A percentile compares a stretch with the other conserved stretches of the same genome.
phyloP scores from a whole-genome alignment of 53 echinoderm and acorn worm genomes.

The Echinometra lucunter region DNA sequence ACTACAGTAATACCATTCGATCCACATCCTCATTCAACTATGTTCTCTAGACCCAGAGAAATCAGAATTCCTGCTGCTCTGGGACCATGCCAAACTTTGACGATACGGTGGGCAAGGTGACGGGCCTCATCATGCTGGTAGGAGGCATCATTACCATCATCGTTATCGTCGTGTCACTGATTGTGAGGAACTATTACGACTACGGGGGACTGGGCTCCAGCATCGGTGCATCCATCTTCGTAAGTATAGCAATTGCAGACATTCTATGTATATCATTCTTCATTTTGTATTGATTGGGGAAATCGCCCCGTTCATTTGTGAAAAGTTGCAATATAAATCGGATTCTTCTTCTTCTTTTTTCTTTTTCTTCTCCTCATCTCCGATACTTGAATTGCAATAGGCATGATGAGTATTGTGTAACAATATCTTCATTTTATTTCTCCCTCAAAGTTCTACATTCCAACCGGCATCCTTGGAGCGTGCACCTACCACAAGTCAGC shows the following conservation, averaged over 20 bases:
- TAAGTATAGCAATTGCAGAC: not conserved
- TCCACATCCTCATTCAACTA: not conserved
- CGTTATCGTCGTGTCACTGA: not conserved
- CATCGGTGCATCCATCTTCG: constrained; percentile 1
- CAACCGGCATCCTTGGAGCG: constrained; percentile 32
- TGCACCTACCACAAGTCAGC: not conserved
- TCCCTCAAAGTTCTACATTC: not conserved
- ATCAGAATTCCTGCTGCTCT: not conserved
- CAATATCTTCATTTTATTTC: not conserved
- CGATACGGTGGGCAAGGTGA: not conserved
- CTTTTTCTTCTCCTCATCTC: too few relatives aligned
- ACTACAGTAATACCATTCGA: too few relatives aligned
- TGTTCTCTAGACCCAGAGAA: constrained; percentile 10
- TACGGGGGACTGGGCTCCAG: not conserved
- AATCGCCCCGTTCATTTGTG: too few relatives aligned
- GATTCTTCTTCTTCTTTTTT: too few relatives aligned
- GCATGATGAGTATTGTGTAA: not conserved
- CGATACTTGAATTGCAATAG: too few relatives aligned
- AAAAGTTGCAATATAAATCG: too few relatives aligned
- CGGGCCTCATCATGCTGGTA: constrained; percentile 16
- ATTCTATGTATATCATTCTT: too few relatives aligned
- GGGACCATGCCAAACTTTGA: not conserved
- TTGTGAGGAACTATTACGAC: not conserved
- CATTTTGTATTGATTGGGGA: too few relatives aligned
- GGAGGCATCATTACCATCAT: constrained; percentile 19